Percentiles rank a stretch among this genome's conserved stretches.
phyloP scores from a whole-genome alignment of 2,113 vertebrate species.

The Capreolus pygargus region DNA sequence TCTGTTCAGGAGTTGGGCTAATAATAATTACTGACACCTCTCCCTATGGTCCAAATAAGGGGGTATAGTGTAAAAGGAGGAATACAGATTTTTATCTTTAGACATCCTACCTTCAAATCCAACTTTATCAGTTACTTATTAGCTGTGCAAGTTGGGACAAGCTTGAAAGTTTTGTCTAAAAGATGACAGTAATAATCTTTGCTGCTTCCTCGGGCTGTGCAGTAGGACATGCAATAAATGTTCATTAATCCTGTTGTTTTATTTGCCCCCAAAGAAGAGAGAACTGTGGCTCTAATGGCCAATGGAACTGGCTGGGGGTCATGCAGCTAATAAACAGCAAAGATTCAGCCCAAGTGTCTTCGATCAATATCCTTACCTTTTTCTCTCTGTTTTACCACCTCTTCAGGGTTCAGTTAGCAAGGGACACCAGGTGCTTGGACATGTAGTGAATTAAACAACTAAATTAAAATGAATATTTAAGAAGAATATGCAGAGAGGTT shows the following conservation, averaged over 20 bases:
- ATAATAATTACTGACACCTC: background rate
- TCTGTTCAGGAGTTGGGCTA: background rate
- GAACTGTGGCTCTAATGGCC: background rate
- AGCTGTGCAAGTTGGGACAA: background rate
- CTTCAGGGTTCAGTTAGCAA: background rate
- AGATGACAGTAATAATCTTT: background rate
- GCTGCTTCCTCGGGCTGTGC: background rate
- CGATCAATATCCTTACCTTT: background rate
- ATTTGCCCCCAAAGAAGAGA: background rate
- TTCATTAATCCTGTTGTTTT: background rate
- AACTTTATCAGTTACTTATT: background rate
- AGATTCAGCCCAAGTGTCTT: background rate
- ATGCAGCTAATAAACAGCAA: no score
- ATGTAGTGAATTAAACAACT: background rate
- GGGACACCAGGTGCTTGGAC: background rate
- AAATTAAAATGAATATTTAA: background rate
- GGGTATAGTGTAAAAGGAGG: accelerated
- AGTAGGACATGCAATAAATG: background rate
- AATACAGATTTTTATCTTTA: no score
- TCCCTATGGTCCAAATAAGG: background rate
- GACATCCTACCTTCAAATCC: background rate
- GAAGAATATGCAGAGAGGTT: background rate
- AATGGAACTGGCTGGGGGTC: accelerated
- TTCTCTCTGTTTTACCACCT: background rate
- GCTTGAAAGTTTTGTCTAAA: background rate